A percentile compares a stretch with the other conserved stretches of the same genome.
These are phyloP conservation scores for Lonchura striata DNA, from an alignment of 2,113 vertebrate genomes.

Conservation along the genomic window DNA sequence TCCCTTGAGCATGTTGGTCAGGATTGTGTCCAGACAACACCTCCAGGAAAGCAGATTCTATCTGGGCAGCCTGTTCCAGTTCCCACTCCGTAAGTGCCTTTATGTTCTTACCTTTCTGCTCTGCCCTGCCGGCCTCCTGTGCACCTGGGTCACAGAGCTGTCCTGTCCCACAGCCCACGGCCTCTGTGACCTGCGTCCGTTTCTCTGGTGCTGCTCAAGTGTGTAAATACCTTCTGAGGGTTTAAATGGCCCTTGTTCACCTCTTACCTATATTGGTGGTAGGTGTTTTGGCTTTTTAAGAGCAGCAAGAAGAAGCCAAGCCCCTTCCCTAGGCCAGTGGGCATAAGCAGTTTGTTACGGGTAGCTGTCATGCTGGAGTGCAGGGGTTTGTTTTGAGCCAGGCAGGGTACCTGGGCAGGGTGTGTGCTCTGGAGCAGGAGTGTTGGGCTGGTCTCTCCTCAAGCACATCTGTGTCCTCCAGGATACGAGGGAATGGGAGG, in stretches of 20 bases:
- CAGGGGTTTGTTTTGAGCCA: not conserved
- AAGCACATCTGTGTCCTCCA: not conserved
- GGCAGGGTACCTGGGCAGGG: not conserved
- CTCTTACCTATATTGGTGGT: not conserved
- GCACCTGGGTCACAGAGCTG: not conserved
- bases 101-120: not conserved
- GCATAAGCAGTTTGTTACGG: fast-evolving
- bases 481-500: not conserved
- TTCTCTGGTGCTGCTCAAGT: not conserved
- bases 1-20: not conserved
- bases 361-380: fast-evolving
- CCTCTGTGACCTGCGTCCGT: not conserved
- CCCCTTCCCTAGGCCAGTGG: not conserved
- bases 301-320: not conserved
- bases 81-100: not conserved
- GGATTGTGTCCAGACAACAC: not conserved
- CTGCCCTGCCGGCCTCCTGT: not conserved
- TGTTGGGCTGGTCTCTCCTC: not conserved
- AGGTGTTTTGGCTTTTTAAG: not conserved
- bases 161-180: fast-evolving
- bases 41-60: not conserved
- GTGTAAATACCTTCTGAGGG: not conserved
- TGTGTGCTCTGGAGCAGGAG: fast-evolving
- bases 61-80: not conserved
- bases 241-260: not conserved